A percentile compares a stretch with the other conserved stretches of the same genome.
Conservation (phyloP, 2,113 vertebrate genomes). For the Neogale vison region DNA sequence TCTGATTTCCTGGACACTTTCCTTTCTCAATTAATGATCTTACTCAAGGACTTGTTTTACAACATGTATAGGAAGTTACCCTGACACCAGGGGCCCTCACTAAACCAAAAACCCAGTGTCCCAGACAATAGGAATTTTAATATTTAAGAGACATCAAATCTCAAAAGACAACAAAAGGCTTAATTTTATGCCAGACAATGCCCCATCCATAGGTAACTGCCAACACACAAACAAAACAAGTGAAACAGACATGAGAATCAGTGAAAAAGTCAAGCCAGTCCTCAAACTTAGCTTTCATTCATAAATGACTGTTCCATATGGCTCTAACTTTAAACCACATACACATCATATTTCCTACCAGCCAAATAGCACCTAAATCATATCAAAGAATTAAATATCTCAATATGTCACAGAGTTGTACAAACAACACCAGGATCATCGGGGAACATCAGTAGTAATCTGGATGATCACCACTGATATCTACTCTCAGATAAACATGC, state of each 20-base stretch:
- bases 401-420: not conserved
- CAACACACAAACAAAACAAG: not conserved
- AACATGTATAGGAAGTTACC: not conserved
- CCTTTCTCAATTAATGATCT: not conserved
- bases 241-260: not conserved
- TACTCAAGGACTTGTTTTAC: not conserved
- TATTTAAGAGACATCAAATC: slow-evolving; percentile 17
- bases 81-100: not conserved
- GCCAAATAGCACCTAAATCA: not conserved
- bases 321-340: not conserved
- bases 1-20: not conserved
- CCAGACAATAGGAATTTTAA: not conserved
- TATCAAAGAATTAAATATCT: not conserved
- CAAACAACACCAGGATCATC: not conserved
- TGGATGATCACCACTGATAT: not conserved
- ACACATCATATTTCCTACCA: not conserved
- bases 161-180: not conserved
- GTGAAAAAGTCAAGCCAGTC: not conserved
- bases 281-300: slow-evolving; percentile 8
- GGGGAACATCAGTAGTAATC: not conserved
- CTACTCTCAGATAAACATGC: not conserved
- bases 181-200: not conserved
- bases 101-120: not conserved
- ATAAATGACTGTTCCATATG: not conserved
- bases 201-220: not conserved